Evolutionary conservation across 1,140 invertebrate genomes (phyloP), one percentile per base, ranked within the genome.

Genomic region (Littorina saxatilis): DNA sequence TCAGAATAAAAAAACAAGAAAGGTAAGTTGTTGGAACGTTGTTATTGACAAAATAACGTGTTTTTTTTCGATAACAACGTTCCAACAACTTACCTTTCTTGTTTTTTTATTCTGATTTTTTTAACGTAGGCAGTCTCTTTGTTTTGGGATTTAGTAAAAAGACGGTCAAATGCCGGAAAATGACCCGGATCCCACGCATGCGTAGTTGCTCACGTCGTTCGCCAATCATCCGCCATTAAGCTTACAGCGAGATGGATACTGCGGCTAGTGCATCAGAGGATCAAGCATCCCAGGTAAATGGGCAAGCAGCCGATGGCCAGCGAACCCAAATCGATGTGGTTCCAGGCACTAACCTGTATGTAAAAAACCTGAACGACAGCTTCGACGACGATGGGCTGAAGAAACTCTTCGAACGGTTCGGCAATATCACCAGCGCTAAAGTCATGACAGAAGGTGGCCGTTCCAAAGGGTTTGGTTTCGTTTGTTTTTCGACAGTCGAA

Each of bases 401-500:
- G 35, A 97, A 98, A 89, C 97, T 98, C 93, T 99, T 99, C 92
- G 94, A 96, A 81, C 94, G 95, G 70, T 99, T 97, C 91, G 98
- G 98, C 68, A 98, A 96, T 35, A 99, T 99, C 80, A 99, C 98
- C 29, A 98, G 97, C 82, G 98, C 98, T 13, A 99, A 99, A 94
- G 96, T 96, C 84, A 91, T 93, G 61, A 93, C 93, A 90, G 92
- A 93, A 82, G 80, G 79, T 77, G 72, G 80, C 32, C 66, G 73
- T 32, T 94, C 93, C 20, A 99, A 99, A 93, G 99, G 99, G 47
- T 99, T 99, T 92, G 99, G 99, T 32, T 99, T 99, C 92, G 99
- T 99, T 15, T 99, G 99, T 93, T 99, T 99, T 91, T 98, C 96
- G 47, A 96, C 97, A 35, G 96, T 98, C 0, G 98, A 99, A 93